Base-by-base conservation (phyloP, 1,140 invertebrate genomes). In the Drosophila subobscura region DNA sequence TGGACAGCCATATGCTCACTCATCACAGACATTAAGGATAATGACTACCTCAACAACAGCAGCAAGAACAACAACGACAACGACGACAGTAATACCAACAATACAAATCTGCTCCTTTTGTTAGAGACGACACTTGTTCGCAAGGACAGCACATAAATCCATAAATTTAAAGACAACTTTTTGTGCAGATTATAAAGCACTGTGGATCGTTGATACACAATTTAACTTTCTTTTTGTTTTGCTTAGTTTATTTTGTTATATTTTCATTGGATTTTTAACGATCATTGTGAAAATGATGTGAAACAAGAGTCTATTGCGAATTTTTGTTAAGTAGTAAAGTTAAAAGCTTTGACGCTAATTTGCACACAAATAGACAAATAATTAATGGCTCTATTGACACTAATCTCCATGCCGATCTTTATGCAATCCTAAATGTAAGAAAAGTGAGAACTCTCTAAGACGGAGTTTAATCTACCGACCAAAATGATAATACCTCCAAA, bases 81-180 rank as follows among this genome's bases (percentile, higher is more conserved):
- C 37, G 44, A 53, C 58, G 29, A 56, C 54, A 12, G 65, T 68
- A 68, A 68, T 68, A 68, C 55, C 63, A 68, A 68, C 65, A 68
- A 68, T 68, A 68, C 68, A 51, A 68, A 68, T 68, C 63, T 67
- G 33, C 60, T 47, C 5, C 65, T 12, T 37, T 37, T 66, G 66
- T 64, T 44, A 46, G 55, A 61, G 61, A 42, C 75, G 72, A 89
- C 67, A 89, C 74, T 80, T 85, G 77, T 77, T 80, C 45, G 66
- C 86, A 90, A 90, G 86, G 86, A 90, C 86, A 90, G 49, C 58
- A 29, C 60, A 86, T 72, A 83, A 90, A 90, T 90, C 85, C 74
- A 89, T 89, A 89, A 89, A 89, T 89, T 80, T 79, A 65, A 78
- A 89, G 80, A 54, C 72, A 63, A 53, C 72, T 54, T 58, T 58